phyloP scores from a whole-genome alignment of 2,113 vertebrate genomes.

The Planiliza haematocheilus region DNA sequence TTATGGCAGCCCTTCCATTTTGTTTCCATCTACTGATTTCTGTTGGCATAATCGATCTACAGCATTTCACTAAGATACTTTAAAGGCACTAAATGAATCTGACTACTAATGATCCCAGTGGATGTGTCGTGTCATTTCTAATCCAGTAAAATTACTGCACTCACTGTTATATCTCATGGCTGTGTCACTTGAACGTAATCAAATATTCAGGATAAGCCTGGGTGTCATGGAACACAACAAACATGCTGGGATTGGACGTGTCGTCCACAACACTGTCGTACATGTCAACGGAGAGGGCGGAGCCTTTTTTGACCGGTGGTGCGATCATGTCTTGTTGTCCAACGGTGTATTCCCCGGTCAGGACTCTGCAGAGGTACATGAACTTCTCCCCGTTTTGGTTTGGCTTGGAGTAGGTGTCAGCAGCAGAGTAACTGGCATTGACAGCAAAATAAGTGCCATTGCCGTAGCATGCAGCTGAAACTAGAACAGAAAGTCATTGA shows the following conservation, averaged over 20 bases:
- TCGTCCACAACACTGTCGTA: slow-evolving; percentile 87
- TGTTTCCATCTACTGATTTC: background rate
- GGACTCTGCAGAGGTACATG: slow-evolving; percentile 87
- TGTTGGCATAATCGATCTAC: background rate
- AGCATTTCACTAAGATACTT: background rate
- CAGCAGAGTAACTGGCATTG: slow-evolving; percentile 81
- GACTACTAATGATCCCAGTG: background rate
- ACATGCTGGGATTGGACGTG: slow-evolving; percentile 60
- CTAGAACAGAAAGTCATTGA: background rate
- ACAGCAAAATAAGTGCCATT: slow-evolving; percentile 89
- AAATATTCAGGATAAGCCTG: slow-evolving; percentile 90
- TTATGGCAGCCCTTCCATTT: background rate
- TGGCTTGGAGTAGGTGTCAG: slow-evolving; percentile 74
- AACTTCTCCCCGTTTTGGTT: slow-evolving; percentile 71
- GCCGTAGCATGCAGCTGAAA: slow-evolving; percentile 81
- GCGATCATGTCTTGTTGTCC: slow-evolving; percentile 60
- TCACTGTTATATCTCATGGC: background rate
- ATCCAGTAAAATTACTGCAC: background rate
- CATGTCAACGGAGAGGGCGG: slow-evolving; percentile 34
- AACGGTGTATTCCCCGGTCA: slow-evolving; percentile 79
- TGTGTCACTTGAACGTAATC: slow-evolving; percentile 83
- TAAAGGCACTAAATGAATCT: slow-evolving; percentile 10
- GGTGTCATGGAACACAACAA: slow-evolving; percentile 86
- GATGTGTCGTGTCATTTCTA: background rate
- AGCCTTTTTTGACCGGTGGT: slow-evolving; percentile 79